Evolutionary conservation across 1,140 invertebrate species (phyloP).

Genomic region (Leptoteleia sp.): DNA sequence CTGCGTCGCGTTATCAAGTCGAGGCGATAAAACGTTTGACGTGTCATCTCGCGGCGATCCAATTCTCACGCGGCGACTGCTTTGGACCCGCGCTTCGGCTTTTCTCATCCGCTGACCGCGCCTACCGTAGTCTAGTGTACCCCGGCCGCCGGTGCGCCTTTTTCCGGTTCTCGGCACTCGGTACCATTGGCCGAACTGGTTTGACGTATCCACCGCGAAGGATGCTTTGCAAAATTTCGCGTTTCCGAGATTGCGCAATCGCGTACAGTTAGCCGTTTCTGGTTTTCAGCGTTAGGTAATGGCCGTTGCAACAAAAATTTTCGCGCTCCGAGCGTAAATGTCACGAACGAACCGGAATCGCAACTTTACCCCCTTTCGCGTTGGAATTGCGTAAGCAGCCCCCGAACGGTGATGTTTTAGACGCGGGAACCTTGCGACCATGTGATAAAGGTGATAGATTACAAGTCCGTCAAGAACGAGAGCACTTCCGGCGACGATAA

Average conservation of each 20-base stretch:
- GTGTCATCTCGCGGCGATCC: constrained; percentile 64
- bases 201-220: constrained; percentile 6
- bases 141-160: constrained; percentile 1
- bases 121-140: too few relatives aligned
- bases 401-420: too few relatives aligned
- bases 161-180: constrained; percentile 20
- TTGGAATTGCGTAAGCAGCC: constrained; percentile 8
- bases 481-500: constrained; percentile 10
- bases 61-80: constrained; percentile 54
- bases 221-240: constrained; percentile 22
- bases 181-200: constrained; percentile 15
- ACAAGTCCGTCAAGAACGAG: too few relatives aligned
- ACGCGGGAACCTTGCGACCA: too few relatives aligned
- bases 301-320: constrained; percentile 10
- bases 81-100: constrained; percentile 39
- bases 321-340: too few relatives aligned
- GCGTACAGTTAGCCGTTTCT: constrained; percentile 22
- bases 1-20: constrained; percentile 53
- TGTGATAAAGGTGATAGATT: too few relatives aligned
- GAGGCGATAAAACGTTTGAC: constrained; percentile 64
- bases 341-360: constrained; percentile 21
- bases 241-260: constrained; percentile 28
- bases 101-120: constrained; percentile 16
- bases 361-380: constrained; percentile 36
- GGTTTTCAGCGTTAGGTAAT: constrained; percentile 11